Evolutionary conservation across 2,113 vertebrate genomes (phyloP), one percentile per base, ranked within the genome.

Genomic region (Colinus virginianus): DNA sequence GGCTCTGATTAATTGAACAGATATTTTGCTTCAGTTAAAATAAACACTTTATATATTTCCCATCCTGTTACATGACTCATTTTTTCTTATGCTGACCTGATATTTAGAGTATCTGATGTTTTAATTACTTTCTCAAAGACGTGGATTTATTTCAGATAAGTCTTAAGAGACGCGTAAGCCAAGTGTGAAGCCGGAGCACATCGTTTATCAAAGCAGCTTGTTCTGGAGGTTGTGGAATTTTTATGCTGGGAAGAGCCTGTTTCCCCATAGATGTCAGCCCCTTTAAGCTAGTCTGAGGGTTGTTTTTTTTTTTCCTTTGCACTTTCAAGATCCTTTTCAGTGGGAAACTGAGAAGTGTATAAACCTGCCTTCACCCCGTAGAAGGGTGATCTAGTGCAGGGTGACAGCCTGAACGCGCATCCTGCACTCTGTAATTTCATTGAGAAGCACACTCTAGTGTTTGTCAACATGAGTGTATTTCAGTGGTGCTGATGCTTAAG

Each of bases 51-150:
- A 48, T 45, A 48, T 48, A 77, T 48, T 62, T 18, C 64, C 51
- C 40, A 20, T 89, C 68, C 71, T 93, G 59, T 82, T 89, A 7
- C 5, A 82, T 85, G 84, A 91, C 75, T 96, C 91, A 80, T 1
- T 93, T 90, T 91, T 94, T 92, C 92, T 93, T 84, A 38, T 3
- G 9, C 84, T 46, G 67, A 64, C 46, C 81, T 92, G 80, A 36
- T 94, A 72, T 68, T 84, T 84, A 34, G 71, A 49, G 40, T 88
- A 61, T 61, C 63, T 66, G 70, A 3, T 89, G 75, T 87, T 94
- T 95, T 93, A 92, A 90, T 92, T 78, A 70, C 67, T 77, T 90
- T 85, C 91, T 92, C 19, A 34, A 55, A 93, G 78, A 36, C 48
- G 18, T 11, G 48, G 51, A 48, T 83, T 93, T 87, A 22, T 92